phyloP scores from a whole-genome alignment of 23 tunicate genomes.

The Botrylloides violaceus region DNA sequence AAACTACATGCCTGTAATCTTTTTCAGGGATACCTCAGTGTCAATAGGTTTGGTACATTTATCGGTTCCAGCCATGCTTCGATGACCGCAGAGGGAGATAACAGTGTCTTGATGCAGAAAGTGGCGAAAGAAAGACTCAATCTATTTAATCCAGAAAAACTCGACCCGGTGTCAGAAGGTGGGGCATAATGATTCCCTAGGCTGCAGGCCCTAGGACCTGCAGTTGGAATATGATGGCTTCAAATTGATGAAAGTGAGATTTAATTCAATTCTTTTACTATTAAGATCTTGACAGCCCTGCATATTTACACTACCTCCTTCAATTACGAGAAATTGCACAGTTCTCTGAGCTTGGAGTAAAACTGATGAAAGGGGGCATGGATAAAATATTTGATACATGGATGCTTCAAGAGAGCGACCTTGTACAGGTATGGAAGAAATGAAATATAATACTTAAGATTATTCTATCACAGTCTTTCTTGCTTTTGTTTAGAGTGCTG shows the following conservation, averaged over 20 bases:
- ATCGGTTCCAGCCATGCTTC: conserved; percentile 93
- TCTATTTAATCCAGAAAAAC: conserved; percentile 56
- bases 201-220: neutral
- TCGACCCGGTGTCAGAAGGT: conserved; percentile 69
- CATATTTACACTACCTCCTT: conserved; percentile 63
- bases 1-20: no score
- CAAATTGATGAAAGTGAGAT: neutral
- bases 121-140: conserved; percentile 86
- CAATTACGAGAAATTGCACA: conserved; percentile 49
- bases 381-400: conserved; percentile 78
- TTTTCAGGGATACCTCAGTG: conserved; percentile 80
- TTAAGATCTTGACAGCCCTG: conserved; percentile 62
- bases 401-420: conserved; percentile 90
- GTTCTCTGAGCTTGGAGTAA: conserved; percentile 71
- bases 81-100: conserved; percentile 98
- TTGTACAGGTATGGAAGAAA: conserved; percentile 86
- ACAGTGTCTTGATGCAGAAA: conserved; percentile 96
- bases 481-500: conserved; percentile 51
- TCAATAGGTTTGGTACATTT: conserved; percentile 83
- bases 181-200: neutral
- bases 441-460: no score
- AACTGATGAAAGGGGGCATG: conserved; percentile 79
- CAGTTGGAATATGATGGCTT: no score
- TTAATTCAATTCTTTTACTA: neutral
- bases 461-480: neutral